These are phyloP conservation scores for Orthosia incerta DNA, from an alignment of 2,888 invertebrate genomes.

Conservation along the genomic window DNA sequence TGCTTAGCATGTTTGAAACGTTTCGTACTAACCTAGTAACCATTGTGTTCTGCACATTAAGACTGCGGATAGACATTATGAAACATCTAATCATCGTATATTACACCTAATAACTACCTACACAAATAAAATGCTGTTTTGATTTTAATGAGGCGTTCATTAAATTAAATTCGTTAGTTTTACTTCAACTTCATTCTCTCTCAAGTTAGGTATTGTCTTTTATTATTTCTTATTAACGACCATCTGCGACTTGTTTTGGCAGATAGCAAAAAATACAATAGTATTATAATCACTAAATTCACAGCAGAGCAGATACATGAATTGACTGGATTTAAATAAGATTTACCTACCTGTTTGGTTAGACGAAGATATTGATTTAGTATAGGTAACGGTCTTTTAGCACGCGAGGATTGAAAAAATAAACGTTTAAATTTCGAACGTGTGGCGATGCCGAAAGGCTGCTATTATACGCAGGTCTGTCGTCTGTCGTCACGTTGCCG, in stretches of 20 bases:
- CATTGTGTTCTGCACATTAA: conserved; percentile 52
- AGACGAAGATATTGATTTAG: conserved; percentile 15
- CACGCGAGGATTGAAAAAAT: neutral
- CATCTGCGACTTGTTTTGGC: conserved; percentile 4
- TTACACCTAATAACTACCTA: conserved; percentile 27
- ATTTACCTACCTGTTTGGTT: conserved; percentile 9
- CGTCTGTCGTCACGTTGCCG: conserved; percentile 71
- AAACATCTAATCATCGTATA: conserved; percentile 43
- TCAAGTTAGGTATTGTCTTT: neutral
- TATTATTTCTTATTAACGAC: conserved; percentile 2
- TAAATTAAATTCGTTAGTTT: conserved; percentile 1
- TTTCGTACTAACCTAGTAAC: conserved; percentile 57
- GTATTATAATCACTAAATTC: neutral
- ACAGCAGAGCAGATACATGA: neutral
- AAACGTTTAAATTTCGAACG: neutral
- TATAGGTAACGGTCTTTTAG: neutral
- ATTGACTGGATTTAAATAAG: neutral
- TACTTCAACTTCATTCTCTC: conserved; percentile 5
- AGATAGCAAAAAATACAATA: neutral
- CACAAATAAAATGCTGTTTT: conserved; percentile 24
- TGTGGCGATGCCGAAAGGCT: conserved; percentile 2
- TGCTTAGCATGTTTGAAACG: conserved; percentile 64
- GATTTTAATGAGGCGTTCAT: conserved; percentile 33
- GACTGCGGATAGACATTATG: conserved; percentile 50
- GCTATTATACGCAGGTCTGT: conserved; percentile 24